A percentile compares a stretch with the other conserved stretches of the same genome.
These are phyloP conservation scores for Betta splendens DNA, from an alignment of 2,797 vertebrate species.

Conservation along the genomic window DNA sequence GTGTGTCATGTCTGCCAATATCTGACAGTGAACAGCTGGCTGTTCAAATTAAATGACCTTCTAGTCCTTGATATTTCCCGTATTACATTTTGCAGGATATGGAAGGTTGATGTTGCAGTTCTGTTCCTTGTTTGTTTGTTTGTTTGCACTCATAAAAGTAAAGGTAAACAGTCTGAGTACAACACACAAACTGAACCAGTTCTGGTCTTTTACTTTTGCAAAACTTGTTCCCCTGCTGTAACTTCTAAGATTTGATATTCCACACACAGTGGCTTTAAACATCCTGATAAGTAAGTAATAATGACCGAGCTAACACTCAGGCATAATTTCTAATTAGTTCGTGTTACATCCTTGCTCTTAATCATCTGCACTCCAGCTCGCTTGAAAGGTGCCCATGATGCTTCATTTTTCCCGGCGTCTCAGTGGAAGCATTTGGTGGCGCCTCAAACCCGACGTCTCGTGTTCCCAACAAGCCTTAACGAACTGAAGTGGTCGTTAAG, in stretches of 20 bases:
- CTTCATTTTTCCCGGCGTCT: constrained; percentile 3
- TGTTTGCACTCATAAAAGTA: too few relatives aligned
- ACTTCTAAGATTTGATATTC: background rate
- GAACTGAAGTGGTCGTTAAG: constrained; percentile 25
- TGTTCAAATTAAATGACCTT: too few relatives aligned
- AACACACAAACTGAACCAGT: too few relatives aligned
- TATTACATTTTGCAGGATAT: too few relatives aligned
- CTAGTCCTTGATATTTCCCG: too few relatives aligned
- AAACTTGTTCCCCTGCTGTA: background rate
- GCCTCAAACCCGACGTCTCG: constrained; percentile 20
- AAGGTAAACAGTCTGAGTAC: too few relatives aligned
- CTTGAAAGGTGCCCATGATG: constrained; percentile 16
- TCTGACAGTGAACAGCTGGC: too few relatives aligned
- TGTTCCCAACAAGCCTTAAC: constrained; percentile 22
- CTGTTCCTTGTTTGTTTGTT: too few relatives aligned
- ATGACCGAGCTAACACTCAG: background rate
- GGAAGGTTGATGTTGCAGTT: too few relatives aligned
- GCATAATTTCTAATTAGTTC: constrained; percentile 12
- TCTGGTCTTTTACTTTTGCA: background rate
- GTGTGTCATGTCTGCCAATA: too few relatives aligned
- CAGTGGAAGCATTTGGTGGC: constrained; percentile 1
- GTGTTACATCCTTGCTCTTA: constrained; percentile 2
- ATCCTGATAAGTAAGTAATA: background rate
- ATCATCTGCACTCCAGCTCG: constrained; percentile 26
- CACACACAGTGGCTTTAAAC: background rate